Evolutionary conservation across 2,888 invertebrate genomes (phyloP).

Genomic region (Tetranychus piercei): DNA sequence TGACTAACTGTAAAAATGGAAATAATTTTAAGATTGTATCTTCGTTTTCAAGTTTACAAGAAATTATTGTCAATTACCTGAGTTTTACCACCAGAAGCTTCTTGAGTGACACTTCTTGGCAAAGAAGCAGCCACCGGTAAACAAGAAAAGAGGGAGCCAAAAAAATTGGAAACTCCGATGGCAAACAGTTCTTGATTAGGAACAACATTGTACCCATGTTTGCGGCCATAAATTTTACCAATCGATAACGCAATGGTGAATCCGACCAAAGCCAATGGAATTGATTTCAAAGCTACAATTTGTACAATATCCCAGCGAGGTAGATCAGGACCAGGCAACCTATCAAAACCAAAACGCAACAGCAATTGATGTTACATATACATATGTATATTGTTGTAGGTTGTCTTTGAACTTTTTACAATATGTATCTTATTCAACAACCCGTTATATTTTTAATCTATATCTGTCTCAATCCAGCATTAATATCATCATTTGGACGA

Average conservation of each 20-base stretch:
- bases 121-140: slow-evolving; percentile 37
- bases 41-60: slow-evolving; percentile 24
- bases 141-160: slow-evolving; percentile 36
- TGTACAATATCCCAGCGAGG: slow-evolving; percentile 28
- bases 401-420: no score
- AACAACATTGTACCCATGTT: slow-evolving; percentile 48
- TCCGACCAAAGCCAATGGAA: slow-evolving; percentile 37
- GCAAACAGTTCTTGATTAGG: slow-evolving; percentile 44
- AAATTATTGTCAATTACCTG: not conserved
- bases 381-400: no score
- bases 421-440: no score
- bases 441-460: no score
- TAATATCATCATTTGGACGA: no score
- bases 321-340: slow-evolving; percentile 33
- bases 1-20: slow-evolving; percentile 48
- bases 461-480: no score
- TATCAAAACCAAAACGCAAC: slow-evolving; percentile 13
- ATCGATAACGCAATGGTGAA: slow-evolving; percentile 54
- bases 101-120: slow-evolving; percentile 48
- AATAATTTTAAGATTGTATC: not conserved
- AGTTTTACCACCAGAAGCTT: slow-evolving; percentile 65
- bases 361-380: slow-evolving; percentile 15
- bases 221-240: slow-evolving; percentile 53
- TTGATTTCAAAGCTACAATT: slow-evolving; percentile 32
- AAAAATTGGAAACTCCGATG: slow-evolving; percentile 30